Evolutionary conservation across 2,888 invertebrate species (phyloP), one percentile per base, ranked within the genome.

Genomic region (Dendrolimus houi): DNA sequence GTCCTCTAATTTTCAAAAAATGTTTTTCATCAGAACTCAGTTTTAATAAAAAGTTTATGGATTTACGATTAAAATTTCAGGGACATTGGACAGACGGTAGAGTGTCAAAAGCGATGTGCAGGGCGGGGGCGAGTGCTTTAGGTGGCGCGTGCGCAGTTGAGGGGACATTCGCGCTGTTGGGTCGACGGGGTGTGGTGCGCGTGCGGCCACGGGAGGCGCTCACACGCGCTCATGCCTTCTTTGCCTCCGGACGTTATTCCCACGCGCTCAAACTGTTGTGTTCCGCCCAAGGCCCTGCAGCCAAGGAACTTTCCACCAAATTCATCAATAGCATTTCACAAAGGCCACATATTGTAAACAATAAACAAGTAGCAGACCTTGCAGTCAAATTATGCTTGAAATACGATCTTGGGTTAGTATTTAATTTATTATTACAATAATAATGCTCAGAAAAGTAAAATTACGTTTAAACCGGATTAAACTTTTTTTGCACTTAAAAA

Each of bases 51-150:
- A 29, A 29, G 6, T 14, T 14, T 14, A 14, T 29, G 29, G 29
- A 29, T 29, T 29, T 29, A 29, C 29, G 29, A 29, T 29, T 29
- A 29, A 29, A 29, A 29, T 74, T 72, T 14, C 94, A 98, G 89
- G 99, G 96, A 0, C 89, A 98, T 53, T 98, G 98, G 61, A 99
- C 99, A 0, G 99, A 99, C 8, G 98, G 99, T 0, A 97, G 98
- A 76, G 99, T 95, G 67, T 92, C 96, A 61, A 91, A 91, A 3
- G 93, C 93, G 0, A 87, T 93, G 78, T 91, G 92, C 53, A 75
- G 86, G 57, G 93, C 93, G 0, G 93, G 93, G 0, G 91, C 87
- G 7, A 91, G 92, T 68, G 93, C 93, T 0, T 66, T 91, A 40
- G 91, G 85, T 1, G 91, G 91, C 47, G 84, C 83, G 1, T 80